A percentile compares a stretch with the other conserved stretches of the same genome.
phyloP scores from a whole-genome alignment of 2,113 vertebrate species.

The Tapirus terrestris region DNA sequence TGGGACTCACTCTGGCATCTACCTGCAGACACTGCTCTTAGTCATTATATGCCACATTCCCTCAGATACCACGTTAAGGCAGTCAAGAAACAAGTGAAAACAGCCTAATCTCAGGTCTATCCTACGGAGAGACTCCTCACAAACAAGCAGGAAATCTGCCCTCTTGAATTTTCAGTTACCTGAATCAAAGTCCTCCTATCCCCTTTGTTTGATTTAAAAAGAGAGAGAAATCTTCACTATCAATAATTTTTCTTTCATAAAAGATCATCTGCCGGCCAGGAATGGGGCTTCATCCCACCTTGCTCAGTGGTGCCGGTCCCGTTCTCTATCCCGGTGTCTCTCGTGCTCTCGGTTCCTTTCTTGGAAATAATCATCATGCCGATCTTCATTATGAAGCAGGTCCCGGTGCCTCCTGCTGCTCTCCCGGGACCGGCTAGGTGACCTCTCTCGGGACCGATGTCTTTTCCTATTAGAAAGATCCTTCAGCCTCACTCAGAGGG shows the following conservation, averaged over 20 bases:
- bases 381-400: conserved; percentile 87
- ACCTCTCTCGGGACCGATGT: conserved; percentile 89
- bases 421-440: conserved; percentile 89
- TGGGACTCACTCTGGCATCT: not conserved
- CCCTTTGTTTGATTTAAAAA: not conserved
- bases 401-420: conserved; percentile 91
- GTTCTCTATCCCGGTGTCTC: conserved; percentile 88
- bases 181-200: not conserved
- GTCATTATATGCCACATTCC: not conserved
- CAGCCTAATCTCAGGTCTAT: not conserved
- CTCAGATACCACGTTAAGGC: not conserved
- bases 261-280: not conserved
- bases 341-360: conserved; percentile 90
- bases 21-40: not conserved
- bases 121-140: not conserved
- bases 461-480: conserved; percentile 84
- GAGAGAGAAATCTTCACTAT: not conserved
- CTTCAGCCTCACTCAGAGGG: rapidly evolving
- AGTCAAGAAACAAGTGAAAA: not conserved
- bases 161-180: not conserved
- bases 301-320: conserved; percentile 90
- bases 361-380: conserved; percentile 91
- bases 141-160: not conserved
- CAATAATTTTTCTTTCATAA: not conserved
- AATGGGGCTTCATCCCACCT: conserved; percentile 74